Evolutionary conservation across 2,797 vertebrate genomes (phyloP), one percentile per base, ranked within the genome.

Genomic region (Aplochiton taeniatus): DNA sequence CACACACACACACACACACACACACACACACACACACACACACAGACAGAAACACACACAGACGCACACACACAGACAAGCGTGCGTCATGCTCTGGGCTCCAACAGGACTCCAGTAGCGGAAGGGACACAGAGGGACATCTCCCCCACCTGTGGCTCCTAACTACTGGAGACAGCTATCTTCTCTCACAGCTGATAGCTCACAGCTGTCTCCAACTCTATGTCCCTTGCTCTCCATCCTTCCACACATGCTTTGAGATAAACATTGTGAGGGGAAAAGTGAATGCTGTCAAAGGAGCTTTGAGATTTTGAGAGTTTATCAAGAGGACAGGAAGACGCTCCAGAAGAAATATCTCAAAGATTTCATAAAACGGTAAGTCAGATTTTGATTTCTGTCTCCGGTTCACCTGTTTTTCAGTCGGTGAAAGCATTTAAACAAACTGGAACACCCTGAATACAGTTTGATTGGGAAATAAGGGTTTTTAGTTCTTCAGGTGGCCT

Each of bases 61-160:
- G 14, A 58, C 47, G 19, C 55, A 44, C 53, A 65, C 19, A 16
- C 48, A 19, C 11, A 13, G 13, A 31, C 56, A 14, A 9, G 14
- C 31, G 41, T 63, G 67, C 82, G 80, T 89, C 87, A 88, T 83
- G 76, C 77, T 64, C 65, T 72, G 73, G 80, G 77, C 73, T 85
- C 63, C 77, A 81, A 59, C 86, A 78, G 84, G 70, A 84, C 79
- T 83, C 71, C 80, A 76, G 67, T 64, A 82, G 65, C 86, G 83
- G 80, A 62, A 31, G 17, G 41, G 60, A 62, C 11, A 62, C 51
- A 19, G n/a, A 79, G 85, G 80, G 83, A 83, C 65, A 73, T 77
- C 81, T 87, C 79, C 51, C 78, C 87, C 86, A 89, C 89, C 89
- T 90, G 89, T 90, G 88, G 88, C 84, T 73, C 46, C 20, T 85